Evolutionary conservation across 2,113 vertebrate genomes (phyloP).

Genomic region (Aphelocoma coerulescens): DNA sequence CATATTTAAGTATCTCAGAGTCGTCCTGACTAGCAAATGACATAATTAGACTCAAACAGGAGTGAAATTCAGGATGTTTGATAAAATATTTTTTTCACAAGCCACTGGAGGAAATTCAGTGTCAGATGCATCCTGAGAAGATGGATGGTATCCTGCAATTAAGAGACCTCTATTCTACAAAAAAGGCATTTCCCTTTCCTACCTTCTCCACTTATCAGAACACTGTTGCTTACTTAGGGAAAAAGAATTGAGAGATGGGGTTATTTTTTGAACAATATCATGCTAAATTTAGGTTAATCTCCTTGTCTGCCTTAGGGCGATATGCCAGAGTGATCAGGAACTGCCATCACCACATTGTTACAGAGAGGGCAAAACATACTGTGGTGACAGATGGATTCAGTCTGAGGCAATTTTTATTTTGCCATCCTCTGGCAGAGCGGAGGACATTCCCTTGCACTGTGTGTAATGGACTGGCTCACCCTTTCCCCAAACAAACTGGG

Average conservation of each 20-base stretch:
- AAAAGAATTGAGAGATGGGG: neutral
- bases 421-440: neutral
- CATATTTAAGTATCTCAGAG: neutral
- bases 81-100: constrained; percentile 21
- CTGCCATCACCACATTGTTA: neutral
- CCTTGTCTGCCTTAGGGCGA: neutral
- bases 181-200: constrained; percentile 46
- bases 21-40: neutral
- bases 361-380: neutral
- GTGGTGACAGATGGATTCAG: neutral
- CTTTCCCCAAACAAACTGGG: neutral
- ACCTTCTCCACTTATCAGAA: neutral
- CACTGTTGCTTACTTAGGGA: neutral
- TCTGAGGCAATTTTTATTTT: neutral
- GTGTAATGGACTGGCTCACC: neutral
- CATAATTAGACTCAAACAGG: neutral
- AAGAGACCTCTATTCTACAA: neutral
- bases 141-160: constrained; percentile 50
- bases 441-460: neutral
- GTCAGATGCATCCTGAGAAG: constrained; percentile 29
- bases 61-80: constrained; percentile 7
- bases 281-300: constrained; percentile 1
- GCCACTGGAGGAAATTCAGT: constrained; percentile 34
- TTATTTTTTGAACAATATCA: constrained; percentile 17
- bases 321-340: neutral